phyloP scores from a whole-genome alignment of 2,888 invertebrate genomes.

The Andricus curvator region DNA sequence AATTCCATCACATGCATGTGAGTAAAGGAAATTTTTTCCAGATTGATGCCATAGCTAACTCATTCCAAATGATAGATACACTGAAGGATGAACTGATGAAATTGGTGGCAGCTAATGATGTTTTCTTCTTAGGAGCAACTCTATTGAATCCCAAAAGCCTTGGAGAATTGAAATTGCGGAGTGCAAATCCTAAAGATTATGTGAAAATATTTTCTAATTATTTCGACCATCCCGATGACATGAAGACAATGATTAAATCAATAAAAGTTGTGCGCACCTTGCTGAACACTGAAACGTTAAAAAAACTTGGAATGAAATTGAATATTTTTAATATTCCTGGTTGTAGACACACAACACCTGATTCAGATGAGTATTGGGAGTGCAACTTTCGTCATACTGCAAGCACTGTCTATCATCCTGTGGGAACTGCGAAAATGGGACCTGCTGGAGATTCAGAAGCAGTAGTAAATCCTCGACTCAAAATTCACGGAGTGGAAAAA shows the following conservation, averaged over 20 bases:
- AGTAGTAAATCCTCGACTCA: constrained; percentile 81
- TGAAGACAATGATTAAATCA: constrained; percentile 69
- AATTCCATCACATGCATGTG: constrained; percentile 79
- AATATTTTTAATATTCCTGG: constrained; percentile 61
- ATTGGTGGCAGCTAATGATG: constrained; percentile 63
- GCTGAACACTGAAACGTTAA: constrained; percentile 62
- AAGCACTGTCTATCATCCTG: constrained; percentile 82
- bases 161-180: constrained; percentile 78
- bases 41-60: constrained; percentile 31
- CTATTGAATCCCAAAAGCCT: constrained; percentile 78
- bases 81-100: constrained; percentile 62
- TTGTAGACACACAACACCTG: constrained; percentile 62
- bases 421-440: constrained; percentile 84
- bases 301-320: constrained; percentile 57
- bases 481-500: constrained; percentile 79
- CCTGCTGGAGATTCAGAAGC: constrained; percentile 77
- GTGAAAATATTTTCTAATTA: constrained; percentile 81
- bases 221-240: constrained; percentile 78
- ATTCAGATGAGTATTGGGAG: constrained; percentile 76
- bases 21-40: constrained; percentile 67
- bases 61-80: constrained; percentile 56
- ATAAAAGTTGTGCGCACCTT: constrained; percentile 65
- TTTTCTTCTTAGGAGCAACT: constrained; percentile 59
- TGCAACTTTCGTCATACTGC: constrained; percentile 80
- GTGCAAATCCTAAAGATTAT: constrained; percentile 79